Conservation (phyloP, 2,888 invertebrate genomes). For the Aquatica leii region DNA sequence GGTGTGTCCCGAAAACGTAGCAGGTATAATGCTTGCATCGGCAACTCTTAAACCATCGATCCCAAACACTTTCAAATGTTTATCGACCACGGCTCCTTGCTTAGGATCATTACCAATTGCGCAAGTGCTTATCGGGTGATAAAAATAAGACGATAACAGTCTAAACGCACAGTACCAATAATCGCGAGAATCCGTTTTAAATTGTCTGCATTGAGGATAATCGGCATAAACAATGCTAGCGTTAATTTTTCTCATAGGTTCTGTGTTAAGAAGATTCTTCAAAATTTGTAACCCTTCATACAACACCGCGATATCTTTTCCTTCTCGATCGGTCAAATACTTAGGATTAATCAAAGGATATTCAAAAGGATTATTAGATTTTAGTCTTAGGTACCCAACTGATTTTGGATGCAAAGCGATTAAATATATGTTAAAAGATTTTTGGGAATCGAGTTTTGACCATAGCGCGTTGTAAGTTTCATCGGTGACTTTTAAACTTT, state of each 20-base stretch:
- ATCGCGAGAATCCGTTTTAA: constrained; percentile 56
- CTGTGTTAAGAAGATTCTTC: constrained; percentile 54
- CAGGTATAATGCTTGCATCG: constrained; percentile 65
- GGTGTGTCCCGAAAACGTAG: constrained; percentile 63
- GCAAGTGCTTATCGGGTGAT: constrained; percentile 64
- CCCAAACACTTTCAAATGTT: constrained; percentile 62
- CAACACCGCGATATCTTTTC: constrained; percentile 68
- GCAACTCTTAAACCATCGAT: constrained; percentile 62
- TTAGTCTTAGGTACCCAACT: constrained; percentile 44
- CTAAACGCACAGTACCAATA: constrained; percentile 63
- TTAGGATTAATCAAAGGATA: constrained; percentile 48
- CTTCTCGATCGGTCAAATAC: constrained; percentile 41
- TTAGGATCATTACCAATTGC: constrained; percentile 64
- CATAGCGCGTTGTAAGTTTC: constrained; percentile 44
- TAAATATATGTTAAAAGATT: constrained; percentile 37
- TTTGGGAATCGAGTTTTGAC: constrained; percentile 41
- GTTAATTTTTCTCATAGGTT: constrained; percentile 17
- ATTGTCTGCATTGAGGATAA: constrained; percentile 59
- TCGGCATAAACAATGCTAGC: constrained; percentile 10
- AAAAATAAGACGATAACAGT: constrained; percentile 59
- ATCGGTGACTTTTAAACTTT: constrained; percentile 29
- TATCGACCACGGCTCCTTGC: constrained; percentile 62
- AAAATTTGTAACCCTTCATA: constrained; percentile 64
- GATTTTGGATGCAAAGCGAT: constrained; percentile 48
- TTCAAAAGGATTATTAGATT: constrained; percentile 46